phyloP scores from a whole-genome alignment of 1,140 invertebrate genomes.

The Panonychus citri region DNA sequence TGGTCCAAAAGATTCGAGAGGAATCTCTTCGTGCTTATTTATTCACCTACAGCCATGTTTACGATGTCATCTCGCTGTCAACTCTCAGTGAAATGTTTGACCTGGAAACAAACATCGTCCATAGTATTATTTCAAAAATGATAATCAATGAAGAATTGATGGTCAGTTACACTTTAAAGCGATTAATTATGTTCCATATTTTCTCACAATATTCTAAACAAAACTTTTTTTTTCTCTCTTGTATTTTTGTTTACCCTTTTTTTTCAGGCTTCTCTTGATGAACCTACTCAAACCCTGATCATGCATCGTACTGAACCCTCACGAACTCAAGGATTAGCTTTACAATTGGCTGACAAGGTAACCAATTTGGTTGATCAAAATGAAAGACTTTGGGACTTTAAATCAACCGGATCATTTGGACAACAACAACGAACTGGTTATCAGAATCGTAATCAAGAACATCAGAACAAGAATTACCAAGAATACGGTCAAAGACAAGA shows the following conservation, averaged over 20 bases:
- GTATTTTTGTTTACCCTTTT: background rate
- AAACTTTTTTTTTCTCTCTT: slow-evolving; percentile 6
- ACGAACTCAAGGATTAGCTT: slow-evolving; percentile 75
- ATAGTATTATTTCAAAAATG: slow-evolving; percentile 97
- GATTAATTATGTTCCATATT: background rate
- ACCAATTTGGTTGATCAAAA: slow-evolving; percentile 88
- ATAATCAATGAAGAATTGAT: slow-evolving; percentile 97
- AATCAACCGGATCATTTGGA: slow-evolving; percentile 14
- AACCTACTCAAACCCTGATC: slow-evolving; percentile 87
- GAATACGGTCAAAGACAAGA: background rate
- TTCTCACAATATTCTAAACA: too few species aligned
- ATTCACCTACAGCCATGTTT: slow-evolving; percentile 93
- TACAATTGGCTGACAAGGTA: slow-evolving; percentile 84
- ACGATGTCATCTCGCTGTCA: slow-evolving; percentile 74
- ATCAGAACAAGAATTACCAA: background rate
- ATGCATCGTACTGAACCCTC: slow-evolving; percentile 97
- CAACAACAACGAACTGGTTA: background rate
- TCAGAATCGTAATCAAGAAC: background rate
- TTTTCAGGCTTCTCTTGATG: slow-evolving; percentile 65
- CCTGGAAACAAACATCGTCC: slow-evolving; percentile 56
- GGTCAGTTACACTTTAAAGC: too few species aligned
- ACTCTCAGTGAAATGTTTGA: slow-evolving; percentile 86
- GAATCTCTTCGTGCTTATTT: slow-evolving; percentile 89
- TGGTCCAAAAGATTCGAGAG: slow-evolving; percentile 79
- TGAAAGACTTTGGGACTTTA: slow-evolving; percentile 60